Conservation (phyloP, 2,113 vertebrate species). For the Penelope pileata region DNA sequence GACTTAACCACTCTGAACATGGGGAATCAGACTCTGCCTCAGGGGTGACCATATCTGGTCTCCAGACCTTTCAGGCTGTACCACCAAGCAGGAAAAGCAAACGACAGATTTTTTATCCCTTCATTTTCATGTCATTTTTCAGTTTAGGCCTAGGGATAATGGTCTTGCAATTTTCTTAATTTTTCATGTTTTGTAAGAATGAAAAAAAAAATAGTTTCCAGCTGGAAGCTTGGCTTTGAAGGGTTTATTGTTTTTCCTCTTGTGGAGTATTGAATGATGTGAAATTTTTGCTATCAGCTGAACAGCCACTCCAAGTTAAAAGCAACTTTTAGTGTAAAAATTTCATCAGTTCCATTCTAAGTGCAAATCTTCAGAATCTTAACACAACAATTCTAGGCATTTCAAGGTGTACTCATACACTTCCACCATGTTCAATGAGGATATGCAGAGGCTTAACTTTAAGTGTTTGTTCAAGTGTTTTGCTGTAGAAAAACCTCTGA, state of each 20-base stretch:
- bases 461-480: conserved; percentile 30
- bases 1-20: neutral
- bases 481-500: neutral
- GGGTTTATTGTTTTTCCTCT: neutral
- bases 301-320: neutral
- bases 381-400: neutral
- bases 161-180: neutral
- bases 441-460: neutral
- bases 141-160: neutral
- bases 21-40: neutral
- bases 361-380: neutral
- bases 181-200: neutral
- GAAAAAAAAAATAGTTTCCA: neutral
- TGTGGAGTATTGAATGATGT: neutral
- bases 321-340: neutral
- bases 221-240: neutral
- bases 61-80: neutral
- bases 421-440: neutral
- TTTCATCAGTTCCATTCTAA: neutral
- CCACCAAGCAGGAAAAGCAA: neutral
- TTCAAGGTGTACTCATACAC: conserved; percentile 11
- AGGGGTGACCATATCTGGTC: neutral
- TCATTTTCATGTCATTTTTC: neutral
- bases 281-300: neutral
- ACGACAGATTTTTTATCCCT: neutral